phyloP scores from a whole-genome alignment of 2,797 vertebrate species.

The Mormyrus hasselquistii region DNA sequence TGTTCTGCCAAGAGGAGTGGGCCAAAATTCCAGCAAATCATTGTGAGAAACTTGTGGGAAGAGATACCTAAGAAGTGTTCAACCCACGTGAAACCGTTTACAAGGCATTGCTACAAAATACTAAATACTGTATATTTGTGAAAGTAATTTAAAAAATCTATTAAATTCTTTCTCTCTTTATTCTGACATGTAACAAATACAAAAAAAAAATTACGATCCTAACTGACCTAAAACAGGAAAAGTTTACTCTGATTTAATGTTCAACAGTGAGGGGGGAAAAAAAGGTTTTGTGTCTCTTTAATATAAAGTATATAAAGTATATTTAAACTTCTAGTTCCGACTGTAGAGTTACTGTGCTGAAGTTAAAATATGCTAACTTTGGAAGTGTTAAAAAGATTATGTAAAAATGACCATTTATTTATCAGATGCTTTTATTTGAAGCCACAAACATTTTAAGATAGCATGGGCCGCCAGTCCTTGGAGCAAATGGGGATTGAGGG shows the following conservation, averaged over 20 bases:
- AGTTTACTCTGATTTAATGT: too few species aligned
- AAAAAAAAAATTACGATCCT: background rate
- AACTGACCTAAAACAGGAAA: background rate
- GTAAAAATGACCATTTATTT: background rate
- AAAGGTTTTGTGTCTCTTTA: too few species aligned
- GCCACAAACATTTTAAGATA: background rate
- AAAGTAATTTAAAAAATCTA: background rate
- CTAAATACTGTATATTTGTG: background rate
- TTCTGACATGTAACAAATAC: background rate
- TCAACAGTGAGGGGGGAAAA: too few species aligned
- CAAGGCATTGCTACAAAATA: background rate
- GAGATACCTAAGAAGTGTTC: background rate
- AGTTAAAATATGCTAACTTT: background rate
- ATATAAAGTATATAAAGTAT: too few species aligned
- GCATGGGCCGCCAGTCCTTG: background rate
- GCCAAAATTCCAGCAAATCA: background rate
- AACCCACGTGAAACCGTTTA: background rate
- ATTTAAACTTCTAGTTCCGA: too few species aligned
- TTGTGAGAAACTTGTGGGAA: background rate
- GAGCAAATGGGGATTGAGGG: background rate
- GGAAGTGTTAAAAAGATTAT: background rate
- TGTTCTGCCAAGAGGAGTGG: background rate
- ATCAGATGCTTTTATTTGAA: background rate
- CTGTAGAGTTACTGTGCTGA: background rate
- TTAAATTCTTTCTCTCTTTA: background rate